These are phyloP conservation scores for Callaeas wilsoni DNA, from an alignment of 2,113 vertebrate genomes.

Conservation along the genomic window DNA sequence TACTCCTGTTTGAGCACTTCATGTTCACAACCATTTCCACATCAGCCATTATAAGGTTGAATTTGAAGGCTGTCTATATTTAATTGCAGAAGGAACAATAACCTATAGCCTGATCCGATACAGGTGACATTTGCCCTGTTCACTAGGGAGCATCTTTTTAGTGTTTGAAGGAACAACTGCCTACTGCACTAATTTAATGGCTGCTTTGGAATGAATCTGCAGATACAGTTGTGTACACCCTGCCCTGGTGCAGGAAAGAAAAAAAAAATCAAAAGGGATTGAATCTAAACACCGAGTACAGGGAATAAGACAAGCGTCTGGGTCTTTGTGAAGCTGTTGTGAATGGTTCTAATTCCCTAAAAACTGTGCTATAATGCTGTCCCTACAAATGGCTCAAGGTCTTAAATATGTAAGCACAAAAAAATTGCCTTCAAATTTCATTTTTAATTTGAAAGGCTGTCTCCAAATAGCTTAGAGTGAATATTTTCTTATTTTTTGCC, in stretches of 20 bases:
- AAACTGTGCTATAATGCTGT: background rate
- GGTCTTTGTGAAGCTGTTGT: background rate
- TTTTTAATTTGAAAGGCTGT: background rate
- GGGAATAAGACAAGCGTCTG: background rate
- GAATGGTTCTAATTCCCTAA: background rate
- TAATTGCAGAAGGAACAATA: conserved; percentile 63
- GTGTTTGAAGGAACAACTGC: conserved; percentile 25
- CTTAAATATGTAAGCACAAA: background rate
- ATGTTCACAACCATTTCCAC: background rate
- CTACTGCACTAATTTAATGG: conserved; percentile 38
- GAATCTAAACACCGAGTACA: background rate
- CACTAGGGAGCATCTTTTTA: conserved; percentile 47
- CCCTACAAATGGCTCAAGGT: background rate
- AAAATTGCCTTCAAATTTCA: background rate
- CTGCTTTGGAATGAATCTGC: conserved; percentile 5
- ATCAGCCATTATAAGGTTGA: background rate
- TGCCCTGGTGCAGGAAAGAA: background rate
- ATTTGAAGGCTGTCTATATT: conserved; percentile 13
- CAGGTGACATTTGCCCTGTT: conserved; percentile 61
- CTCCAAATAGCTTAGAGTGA: background rate
- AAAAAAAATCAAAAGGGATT: background rate
- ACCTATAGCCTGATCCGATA: conserved; percentile 45
- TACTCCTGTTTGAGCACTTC: background rate
- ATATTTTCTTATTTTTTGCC: background rate
- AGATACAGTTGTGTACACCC: background rate